Evolutionary conservation across 2,113 vertebrate genomes (phyloP).

Genomic region (Rallus limicola): DNA sequence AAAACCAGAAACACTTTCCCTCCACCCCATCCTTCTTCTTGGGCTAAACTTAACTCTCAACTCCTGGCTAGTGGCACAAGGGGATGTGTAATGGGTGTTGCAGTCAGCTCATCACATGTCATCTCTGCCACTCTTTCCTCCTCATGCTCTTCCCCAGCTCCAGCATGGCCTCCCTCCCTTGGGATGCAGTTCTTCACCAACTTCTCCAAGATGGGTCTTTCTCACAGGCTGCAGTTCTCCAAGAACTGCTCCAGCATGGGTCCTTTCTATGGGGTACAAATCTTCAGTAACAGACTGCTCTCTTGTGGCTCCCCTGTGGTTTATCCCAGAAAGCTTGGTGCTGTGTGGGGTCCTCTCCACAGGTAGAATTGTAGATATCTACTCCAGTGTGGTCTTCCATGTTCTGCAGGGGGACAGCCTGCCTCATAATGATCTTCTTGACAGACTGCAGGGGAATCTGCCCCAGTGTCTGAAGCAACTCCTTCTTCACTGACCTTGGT

Average conservation of each 20-base stretch:
- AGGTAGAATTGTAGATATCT: background rate
- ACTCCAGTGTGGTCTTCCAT: background rate
- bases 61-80: rapidly evolving
- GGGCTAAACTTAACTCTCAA: background rate
- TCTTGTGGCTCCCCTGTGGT: too few relatives aligned
- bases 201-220: background rate
- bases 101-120: rapidly evolving
- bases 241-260: background rate
- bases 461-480: background rate
- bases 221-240: background rate
- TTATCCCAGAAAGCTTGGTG: background rate
- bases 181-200: background rate
- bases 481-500: background rate
- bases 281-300: background rate
- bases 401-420: background rate
- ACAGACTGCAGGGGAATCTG: background rate
- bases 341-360: background rate
- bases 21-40: background rate
- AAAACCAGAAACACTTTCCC: background rate
- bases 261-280: background rate
- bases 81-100: background rate
- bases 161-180: rapidly evolving
- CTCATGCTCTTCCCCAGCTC: background rate
- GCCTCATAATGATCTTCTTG: background rate
- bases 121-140: background rate